Conservation (phyloP, 1,140 invertebrate genomes). For the Drosophila repletoides region DNA sequence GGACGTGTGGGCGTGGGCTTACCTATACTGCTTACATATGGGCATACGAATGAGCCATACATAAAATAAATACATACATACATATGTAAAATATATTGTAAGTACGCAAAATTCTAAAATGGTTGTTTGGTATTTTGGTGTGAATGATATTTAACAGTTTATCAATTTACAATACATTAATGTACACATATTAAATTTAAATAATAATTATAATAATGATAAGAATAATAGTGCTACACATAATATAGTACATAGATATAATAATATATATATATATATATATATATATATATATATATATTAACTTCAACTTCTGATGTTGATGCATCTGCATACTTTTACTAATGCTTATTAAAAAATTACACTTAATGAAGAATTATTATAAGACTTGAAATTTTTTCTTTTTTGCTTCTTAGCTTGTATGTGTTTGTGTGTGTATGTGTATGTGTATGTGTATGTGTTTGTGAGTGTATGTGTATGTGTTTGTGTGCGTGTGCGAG, state of each 20-base stretch:
- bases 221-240: slow-evolving; percentile 27
- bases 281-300: slow-evolving; percentile 55
- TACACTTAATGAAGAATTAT: slow-evolving; percentile 70
- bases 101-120: slow-evolving; percentile 59
- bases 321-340: slow-evolving; percentile 5
- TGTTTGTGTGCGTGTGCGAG: slow-evolving; percentile 16
- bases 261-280: slow-evolving; percentile 58
- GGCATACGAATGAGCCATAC: slow-evolving; percentile 16
- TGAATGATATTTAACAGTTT: slow-evolving; percentile 69
- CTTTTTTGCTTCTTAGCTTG: slow-evolving; percentile 20
- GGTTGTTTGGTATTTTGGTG: slow-evolving; percentile 49
- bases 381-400: slow-evolving; percentile 15
- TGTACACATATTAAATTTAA: slow-evolving; percentile 62
- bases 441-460: slow-evolving; percentile 22
- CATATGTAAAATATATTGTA: slow-evolving; percentile 28
- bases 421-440: slow-evolving; percentile 6
- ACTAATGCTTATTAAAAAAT: slow-evolving; percentile 59
- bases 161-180: slow-evolving; percentile 76
- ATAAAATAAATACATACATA: slow-evolving; percentile 14
- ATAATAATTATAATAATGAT: slow-evolving; percentile 56
- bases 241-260: slow-evolving; percentile 11
- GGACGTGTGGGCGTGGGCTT: background rate
- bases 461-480: slow-evolving; percentile 6
- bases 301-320: slow-evolving; percentile 4
- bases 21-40: slow-evolving; percentile 4